These are phyloP conservation scores for Oncorhynchus gorbuscha DNA, from an alignment of 2,113 vertebrate species.

Conservation along the genomic window DNA sequence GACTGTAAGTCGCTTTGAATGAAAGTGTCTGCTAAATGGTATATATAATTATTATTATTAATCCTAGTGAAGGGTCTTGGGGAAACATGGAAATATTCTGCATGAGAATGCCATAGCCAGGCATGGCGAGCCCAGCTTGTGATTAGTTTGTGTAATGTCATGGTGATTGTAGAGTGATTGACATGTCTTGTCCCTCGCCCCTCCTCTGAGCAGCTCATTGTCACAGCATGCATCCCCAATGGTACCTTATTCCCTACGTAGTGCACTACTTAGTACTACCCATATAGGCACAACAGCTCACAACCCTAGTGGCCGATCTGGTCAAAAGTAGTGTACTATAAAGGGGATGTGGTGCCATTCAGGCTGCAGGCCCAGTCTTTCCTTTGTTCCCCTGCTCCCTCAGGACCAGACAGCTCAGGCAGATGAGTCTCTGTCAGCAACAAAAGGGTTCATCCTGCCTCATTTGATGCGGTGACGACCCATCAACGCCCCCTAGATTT, in stretches of 20 bases:
- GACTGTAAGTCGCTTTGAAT: too few species aligned
- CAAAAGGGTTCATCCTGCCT: constrained; percentile 86
- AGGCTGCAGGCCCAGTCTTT: constrained; percentile 79
- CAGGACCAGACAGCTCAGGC: constrained; percentile 82
- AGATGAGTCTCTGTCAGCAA: constrained; percentile 83
- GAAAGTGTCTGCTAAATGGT: too few species aligned
- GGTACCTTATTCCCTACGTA: too few species aligned
- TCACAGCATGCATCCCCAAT: constrained; percentile 63
- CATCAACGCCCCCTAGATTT: constrained; percentile 16
- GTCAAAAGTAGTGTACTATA: too few species aligned
- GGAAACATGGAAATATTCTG: background rate
- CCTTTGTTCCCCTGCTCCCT: constrained; percentile 90
- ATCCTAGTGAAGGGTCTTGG: too few species aligned
- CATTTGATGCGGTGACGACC: constrained; percentile 68
- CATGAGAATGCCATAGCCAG: constrained; percentile 18
- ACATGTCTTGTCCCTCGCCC: constrained; percentile 81
- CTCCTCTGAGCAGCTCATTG: constrained; percentile 83
- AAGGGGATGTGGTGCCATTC: too few species aligned
- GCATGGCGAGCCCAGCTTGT: constrained; percentile 33
- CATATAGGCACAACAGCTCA: constrained; percentile 83
- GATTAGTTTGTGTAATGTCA: constrained; percentile 35
- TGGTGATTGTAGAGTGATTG: constrained; percentile 82
- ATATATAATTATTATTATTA: too few species aligned
- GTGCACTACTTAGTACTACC: constrained; percentile 69
- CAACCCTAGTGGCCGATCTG: constrained; percentile 10